phyloP scores from a whole-genome alignment of 2,888 invertebrate genomes.

The Eupithecia subumbrata region DNA sequence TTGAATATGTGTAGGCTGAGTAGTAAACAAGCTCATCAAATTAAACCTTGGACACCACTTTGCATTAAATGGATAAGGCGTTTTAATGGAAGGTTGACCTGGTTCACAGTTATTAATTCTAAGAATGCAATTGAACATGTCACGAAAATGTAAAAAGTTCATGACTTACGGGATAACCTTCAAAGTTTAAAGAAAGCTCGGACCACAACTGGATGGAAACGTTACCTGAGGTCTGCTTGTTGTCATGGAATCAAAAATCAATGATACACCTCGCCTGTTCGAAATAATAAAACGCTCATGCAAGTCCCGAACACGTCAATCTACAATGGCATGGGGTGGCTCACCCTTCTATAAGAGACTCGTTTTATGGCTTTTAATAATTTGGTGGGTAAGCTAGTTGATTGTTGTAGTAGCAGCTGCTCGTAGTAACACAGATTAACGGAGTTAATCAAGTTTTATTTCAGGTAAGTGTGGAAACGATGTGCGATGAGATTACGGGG shows the following conservation, averaged over 20 bases:
- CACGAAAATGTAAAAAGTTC: background rate
- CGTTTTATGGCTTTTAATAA: constrained; percentile 84
- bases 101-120: constrained; percentile 13
- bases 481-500: constrained; percentile 61
- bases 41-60: constrained; percentile 31
- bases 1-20: constrained; percentile 23
- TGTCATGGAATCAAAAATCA: constrained; percentile 61
- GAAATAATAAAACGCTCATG: constrained; percentile 75
- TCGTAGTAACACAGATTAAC: constrained; percentile 69
- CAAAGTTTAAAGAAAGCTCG: background rate
- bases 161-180: background rate
- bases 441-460: constrained; percentile 65
- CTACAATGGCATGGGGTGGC: constrained; percentile 70
- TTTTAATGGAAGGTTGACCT: constrained; percentile 27
- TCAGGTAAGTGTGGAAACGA: constrained; percentile 59
- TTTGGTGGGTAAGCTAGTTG: constrained; percentile 79
- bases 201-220: constrained; percentile 8
- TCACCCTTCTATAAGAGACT: constrained; percentile 78
- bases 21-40: constrained; percentile 14
- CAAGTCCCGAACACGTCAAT: constrained; percentile 73
- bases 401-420: constrained; percentile 79
- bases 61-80: constrained; percentile 20
- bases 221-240: constrained; percentile 31
- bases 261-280: constrained; percentile 70
- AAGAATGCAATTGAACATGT: constrained; percentile 11